These are phyloP conservation scores for Aegithalos caudatus DNA, from an alignment of 2,113 vertebrate species.

Conservation along the genomic window DNA sequence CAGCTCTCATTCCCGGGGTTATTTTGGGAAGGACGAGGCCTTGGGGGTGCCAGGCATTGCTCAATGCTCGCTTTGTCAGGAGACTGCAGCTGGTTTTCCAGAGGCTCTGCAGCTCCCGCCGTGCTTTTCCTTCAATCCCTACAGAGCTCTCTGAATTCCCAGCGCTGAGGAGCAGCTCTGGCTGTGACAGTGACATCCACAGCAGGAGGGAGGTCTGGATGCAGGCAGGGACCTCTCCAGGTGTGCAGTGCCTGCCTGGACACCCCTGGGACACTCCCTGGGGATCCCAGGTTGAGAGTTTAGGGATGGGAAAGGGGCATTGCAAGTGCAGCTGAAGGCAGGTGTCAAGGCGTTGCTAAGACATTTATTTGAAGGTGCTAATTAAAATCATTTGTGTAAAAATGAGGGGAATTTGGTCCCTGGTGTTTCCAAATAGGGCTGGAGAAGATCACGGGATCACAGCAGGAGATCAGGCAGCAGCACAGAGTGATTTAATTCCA, in stretches of 20 bases:
- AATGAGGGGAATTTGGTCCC: not conserved
- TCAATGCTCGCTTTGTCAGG: not conserved
- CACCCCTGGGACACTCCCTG: not conserved
- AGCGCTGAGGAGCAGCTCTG: not conserved
- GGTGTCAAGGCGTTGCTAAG: not conserved
- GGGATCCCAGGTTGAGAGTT: not conserved
- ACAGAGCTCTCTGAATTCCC: not conserved
- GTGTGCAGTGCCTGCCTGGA: not conserved
- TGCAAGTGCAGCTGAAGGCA: not conserved
- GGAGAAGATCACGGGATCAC: not conserved
- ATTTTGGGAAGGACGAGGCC: not conserved
- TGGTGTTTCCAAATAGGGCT: not conserved
- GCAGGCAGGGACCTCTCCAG: not conserved
- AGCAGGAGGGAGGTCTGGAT: fast-evolving
- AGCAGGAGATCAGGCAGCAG: not conserved
- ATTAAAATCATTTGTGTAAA: not conserved
- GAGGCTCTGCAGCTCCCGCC: fast-evolving
- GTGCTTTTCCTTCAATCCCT: not conserved
- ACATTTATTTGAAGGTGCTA: not conserved
- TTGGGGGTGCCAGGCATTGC: fast-evolving
- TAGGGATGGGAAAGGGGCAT: not conserved
- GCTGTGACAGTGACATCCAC: too few relatives aligned
- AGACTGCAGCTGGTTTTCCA: not conserved
- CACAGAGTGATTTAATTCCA: not conserved
- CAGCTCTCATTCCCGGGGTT: not conserved